Evolutionary conservation across 2,888 invertebrate species (phyloP).

Genomic region (Heteromurus nitidus): DNA sequence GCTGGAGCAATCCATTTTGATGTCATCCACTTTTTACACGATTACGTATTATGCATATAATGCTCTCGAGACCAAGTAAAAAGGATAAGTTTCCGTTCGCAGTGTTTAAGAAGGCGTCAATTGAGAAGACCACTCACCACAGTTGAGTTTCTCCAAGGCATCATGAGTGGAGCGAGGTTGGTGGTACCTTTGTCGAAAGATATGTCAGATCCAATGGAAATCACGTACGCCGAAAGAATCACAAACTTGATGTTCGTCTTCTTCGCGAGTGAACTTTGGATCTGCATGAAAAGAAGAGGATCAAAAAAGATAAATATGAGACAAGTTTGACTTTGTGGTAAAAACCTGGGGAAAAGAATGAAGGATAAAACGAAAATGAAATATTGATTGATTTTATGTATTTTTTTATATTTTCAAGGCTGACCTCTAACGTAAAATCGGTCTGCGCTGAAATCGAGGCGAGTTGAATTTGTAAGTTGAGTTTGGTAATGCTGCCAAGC

Average conservation of each 20-base stretch:
- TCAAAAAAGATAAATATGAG: not conserved
- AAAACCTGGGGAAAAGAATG: no score
- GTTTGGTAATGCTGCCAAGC: constrained; percentile 37
- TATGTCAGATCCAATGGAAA: constrained; percentile 65
- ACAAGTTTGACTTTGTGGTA: no score
- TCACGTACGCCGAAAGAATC: constrained; percentile 68
- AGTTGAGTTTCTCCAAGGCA: constrained; percentile 63
- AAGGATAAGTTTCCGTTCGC: not conserved
- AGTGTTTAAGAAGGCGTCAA: not conserved
- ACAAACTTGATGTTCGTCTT: constrained; percentile 58
- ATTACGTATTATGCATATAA: not conserved
- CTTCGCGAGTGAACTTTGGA: constrained; percentile 42
- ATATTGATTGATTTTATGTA: no score
- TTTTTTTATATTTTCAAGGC: no score
- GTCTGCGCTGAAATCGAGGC: not conserved
- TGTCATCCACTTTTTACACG: not conserved
- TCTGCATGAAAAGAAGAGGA: constrained; percentile 17
- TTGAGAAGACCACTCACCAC: constrained; percentile 53
- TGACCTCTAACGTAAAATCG: constrained; percentile 55
- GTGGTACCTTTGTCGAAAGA: constrained; percentile 63
- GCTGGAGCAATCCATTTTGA: constrained; percentile 26
- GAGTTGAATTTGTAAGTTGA: constrained; percentile 48
- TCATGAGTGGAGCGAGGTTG: constrained; percentile 68
- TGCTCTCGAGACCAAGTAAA: no score
- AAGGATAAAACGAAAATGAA: no score